phyloP scores from a whole-genome alignment of 2,888 invertebrate genomes.

The Cyrtodaria siliqua region DNA sequence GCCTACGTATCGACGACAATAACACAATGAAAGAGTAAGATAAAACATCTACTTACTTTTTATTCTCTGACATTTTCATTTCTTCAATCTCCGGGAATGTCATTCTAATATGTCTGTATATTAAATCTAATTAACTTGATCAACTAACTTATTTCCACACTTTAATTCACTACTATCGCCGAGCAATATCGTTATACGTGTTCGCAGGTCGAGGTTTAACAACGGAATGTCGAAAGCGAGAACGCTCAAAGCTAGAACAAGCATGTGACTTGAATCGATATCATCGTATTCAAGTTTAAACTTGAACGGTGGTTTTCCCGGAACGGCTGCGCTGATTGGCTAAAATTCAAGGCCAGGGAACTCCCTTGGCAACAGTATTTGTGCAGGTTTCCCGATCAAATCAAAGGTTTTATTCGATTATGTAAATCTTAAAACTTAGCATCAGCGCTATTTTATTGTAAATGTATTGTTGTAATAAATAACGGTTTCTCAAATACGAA shows the following conservation, averaged over 20 bases:
- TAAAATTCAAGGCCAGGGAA: slow-evolving; percentile 17
- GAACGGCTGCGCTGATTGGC: slow-evolving; percentile 46
- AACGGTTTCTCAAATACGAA: too few relatives aligned
- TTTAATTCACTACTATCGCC: too few relatives aligned
- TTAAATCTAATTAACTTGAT: slow-evolving; percentile 28
- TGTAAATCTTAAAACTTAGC: too few relatives aligned
- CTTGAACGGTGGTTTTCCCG: slow-evolving; percentile 39
- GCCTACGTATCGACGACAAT: background rate
- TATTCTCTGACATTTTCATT: slow-evolving; percentile 36
- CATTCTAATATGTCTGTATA: slow-evolving; percentile 40
- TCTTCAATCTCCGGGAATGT: slow-evolving; percentile 57
- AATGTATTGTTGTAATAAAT: too few relatives aligned
- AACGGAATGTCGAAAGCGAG: slow-evolving; percentile 17
- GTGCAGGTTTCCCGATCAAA: too few relatives aligned
- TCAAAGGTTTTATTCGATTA: too few relatives aligned
- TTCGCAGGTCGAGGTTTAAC: background rate
- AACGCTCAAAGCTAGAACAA: background rate
- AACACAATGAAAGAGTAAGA: slow-evolving; percentile 7
- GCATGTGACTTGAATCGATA: slow-evolving; percentile 12
- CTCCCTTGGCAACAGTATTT: slow-evolving; percentile 1
- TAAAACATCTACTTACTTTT: slow-evolving; percentile 47
- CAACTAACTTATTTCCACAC: too few relatives aligned
- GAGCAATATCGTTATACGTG: slow-evolving; percentile 12
- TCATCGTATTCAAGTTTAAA: slow-evolving; percentile 8
- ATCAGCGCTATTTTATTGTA: too few relatives aligned